A percentile compares a stretch with the other conserved stretches of the same genome.
phyloP scores from a whole-genome alignment of 2,113 vertebrate species.

The Zeus faber region DNA sequence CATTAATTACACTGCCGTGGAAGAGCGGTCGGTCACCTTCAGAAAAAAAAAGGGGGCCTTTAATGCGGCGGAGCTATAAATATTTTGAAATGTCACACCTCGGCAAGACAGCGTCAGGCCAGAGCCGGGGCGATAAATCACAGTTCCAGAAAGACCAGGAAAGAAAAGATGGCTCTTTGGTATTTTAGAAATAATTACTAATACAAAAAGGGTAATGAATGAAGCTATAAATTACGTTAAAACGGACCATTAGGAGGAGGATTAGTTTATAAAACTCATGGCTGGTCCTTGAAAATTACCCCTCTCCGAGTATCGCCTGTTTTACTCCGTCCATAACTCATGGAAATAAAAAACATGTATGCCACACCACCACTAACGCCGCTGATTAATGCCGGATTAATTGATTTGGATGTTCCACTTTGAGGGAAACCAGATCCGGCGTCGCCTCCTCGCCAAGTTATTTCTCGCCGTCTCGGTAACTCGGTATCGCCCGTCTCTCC shows the following conservation, averaged over 20 bases:
- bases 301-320: conserved; percentile 82
- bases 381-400: conserved; percentile 87
- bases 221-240: conserved; percentile 96
- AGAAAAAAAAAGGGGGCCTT: conserved; percentile 84
- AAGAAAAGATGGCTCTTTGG: conserved; percentile 97
- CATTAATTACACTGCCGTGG: conserved; percentile 92
- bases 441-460: conserved; percentile 4
- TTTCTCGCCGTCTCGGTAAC: not conserved
- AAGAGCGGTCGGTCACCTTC: conserved; percentile 97
- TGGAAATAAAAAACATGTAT: conserved; percentile 66
- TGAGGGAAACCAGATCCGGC: not conserved
- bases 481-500: too few species aligned
- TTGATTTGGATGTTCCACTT: conserved; percentile 68
- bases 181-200: conserved; percentile 99
- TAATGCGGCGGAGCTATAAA: conserved; percentile 99
- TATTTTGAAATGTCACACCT: conserved; percentile 99
- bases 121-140: conserved; percentile 88
- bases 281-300: conserved; percentile 87
- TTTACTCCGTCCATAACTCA: conserved; percentile 83
- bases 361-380: conserved; percentile 72
- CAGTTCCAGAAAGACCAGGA: conserved; percentile 82
- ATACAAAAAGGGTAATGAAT: conserved; percentile 98
- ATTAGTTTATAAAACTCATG: conserved; percentile 98
- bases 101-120: conserved; percentile 94
- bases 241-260: conserved; percentile 91